Evolutionary conservation across 2,113 vertebrate genomes (phyloP).

Genomic region (Tricholaema leucomelas): DNA sequence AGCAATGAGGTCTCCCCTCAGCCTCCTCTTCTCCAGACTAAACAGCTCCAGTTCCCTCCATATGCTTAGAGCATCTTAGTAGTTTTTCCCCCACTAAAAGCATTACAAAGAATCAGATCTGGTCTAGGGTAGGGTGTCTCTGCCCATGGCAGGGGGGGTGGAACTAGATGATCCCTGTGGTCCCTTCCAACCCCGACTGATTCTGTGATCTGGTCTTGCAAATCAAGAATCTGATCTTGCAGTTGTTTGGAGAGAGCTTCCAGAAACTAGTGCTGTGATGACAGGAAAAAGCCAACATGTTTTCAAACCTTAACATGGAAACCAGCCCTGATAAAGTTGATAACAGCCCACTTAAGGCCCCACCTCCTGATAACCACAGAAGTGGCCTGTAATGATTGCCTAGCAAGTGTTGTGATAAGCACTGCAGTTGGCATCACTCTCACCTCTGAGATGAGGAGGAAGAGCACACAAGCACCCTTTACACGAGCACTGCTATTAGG

Average conservation of each 20-base stretch:
- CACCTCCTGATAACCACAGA: neutral
- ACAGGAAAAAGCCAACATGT: neutral
- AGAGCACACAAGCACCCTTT: neutral
- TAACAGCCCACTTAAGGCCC: neutral
- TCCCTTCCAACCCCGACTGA: no score
- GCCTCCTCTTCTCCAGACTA: no score
- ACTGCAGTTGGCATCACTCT: neutral
- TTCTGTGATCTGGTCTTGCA: no score
- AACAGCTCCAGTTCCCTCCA: neutral
- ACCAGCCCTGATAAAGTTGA: neutral
- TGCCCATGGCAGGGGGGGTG: no score
- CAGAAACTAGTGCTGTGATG: neutral
- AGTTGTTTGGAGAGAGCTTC: neutral
- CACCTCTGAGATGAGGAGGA: neutral
- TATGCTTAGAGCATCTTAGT: neutral
- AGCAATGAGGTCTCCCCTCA: no score
- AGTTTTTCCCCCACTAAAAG: accelerated
- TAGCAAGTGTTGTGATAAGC: neutral
- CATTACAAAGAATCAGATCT: neutral
- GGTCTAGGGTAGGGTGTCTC: no score
- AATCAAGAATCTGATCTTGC: neutral
- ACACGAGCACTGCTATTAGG: neutral
- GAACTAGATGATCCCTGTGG: no score
- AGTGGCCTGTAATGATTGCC: neutral
- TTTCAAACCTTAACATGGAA: neutral